A percentile compares a stretch with the other conserved stretches of the same genome.
These are phyloP conservation scores for Serrognathus titanus DNA, from an alignment of 2,888 invertebrate species.

Conservation along the genomic window DNA sequence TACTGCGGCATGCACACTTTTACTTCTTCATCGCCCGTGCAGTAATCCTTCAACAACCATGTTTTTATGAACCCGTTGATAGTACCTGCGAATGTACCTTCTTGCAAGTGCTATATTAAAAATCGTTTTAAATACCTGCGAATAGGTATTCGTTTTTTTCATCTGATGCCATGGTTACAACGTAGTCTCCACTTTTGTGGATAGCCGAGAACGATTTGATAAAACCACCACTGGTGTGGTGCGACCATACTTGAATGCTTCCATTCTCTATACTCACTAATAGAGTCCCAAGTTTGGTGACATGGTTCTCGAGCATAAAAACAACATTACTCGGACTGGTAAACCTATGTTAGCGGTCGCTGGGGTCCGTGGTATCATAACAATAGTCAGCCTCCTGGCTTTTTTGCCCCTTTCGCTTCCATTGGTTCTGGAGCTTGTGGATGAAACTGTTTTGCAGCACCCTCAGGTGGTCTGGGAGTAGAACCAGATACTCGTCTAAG, in stretches of 20 bases:
- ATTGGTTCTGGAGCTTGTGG: neutral
- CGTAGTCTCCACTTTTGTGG: slow-evolving; percentile 65
- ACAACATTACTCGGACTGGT: slow-evolving; percentile 65
- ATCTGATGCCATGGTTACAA: slow-evolving; percentile 69
- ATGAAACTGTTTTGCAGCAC: neutral
- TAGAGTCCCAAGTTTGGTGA: slow-evolving; percentile 59
- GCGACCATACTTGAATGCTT: slow-evolving; percentile 75
- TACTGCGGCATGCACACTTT: slow-evolving; percentile 61
- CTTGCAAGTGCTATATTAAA: neutral
- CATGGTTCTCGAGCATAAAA: slow-evolving; percentile 60
- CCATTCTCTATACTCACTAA: slow-evolving; percentile 74
- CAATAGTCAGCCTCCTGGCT: slow-evolving; percentile 46
- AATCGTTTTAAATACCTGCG: slow-evolving; percentile 47
- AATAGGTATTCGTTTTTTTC: slow-evolving; percentile 67
- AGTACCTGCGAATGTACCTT: slow-evolving; percentile 41
- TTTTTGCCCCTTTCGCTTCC: neutral
- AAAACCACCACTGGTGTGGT: slow-evolving; percentile 71
- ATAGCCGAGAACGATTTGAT: slow-evolving; percentile 67
- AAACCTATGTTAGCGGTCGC: slow-evolving; percentile 51
- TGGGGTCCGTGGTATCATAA: slow-evolving; percentile 45
- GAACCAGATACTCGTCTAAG: slow-evolving; percentile 18
- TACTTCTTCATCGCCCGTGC: slow-evolving; percentile 51
- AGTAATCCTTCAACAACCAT: slow-evolving; percentile 70
- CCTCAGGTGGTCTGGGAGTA: slow-evolving; percentile 18
- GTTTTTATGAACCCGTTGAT: slow-evolving; percentile 75